Evolutionary conservation across 2,888 invertebrate species (phyloP).

Genomic region (Coecobrya sp.): DNA sequence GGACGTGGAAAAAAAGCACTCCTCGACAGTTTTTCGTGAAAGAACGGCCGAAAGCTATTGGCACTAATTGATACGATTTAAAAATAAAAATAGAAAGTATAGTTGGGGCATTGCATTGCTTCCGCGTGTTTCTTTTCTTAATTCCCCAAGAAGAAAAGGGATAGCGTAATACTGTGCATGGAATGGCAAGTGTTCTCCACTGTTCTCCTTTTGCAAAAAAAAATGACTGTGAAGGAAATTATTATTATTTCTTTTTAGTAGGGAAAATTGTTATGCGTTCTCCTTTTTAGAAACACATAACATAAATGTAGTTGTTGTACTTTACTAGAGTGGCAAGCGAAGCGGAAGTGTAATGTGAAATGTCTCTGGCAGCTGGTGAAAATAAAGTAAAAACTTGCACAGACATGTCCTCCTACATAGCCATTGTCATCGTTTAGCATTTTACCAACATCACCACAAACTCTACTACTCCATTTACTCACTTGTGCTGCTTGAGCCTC

Average conservation of each 20-base stretch:
- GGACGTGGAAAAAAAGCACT: neutral
- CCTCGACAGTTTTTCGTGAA: neutral
- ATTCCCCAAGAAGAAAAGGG: neutral
- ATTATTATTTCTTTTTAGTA: neutral
- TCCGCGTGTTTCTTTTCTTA: neutral
- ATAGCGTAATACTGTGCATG: neutral
- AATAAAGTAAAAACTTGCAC: neutral
- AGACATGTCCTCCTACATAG: neutral
- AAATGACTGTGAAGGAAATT: neutral
- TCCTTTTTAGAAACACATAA: neutral
- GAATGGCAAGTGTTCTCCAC: neutral
- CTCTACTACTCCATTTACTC: neutral
- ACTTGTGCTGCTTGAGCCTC: neutral
- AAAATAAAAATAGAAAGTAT: neutral
- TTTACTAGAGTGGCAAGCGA: neutral
- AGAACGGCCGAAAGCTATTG: neutral
- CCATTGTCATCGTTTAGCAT: neutral
- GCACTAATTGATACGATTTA: neutral
- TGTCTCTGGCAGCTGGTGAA: conserved; percentile 11
- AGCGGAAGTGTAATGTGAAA: neutral
- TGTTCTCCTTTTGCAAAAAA: neutral
- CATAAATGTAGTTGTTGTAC: neutral
- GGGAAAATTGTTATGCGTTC: neutral
- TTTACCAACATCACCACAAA: conserved; percentile 6
- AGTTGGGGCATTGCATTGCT: neutral